phyloP scores from a whole-genome alignment of 2,113 vertebrate species.

The Ctenodactylus gundi region DNA sequence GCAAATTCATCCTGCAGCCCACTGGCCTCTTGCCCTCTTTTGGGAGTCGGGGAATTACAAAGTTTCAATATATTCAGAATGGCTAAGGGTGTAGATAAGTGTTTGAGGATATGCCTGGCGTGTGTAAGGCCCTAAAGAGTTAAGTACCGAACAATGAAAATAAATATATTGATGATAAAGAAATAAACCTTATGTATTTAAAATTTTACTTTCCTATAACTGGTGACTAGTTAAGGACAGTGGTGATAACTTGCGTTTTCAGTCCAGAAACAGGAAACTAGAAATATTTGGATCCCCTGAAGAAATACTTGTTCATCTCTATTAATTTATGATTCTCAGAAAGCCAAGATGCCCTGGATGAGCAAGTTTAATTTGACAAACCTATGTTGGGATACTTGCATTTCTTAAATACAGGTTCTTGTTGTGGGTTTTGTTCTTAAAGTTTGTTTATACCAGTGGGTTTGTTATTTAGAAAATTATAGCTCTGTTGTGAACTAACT shows the following conservation, averaged over 20 bases:
- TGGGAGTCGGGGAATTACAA: background rate
- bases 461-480: constrained; percentile 33
- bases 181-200: background rate
- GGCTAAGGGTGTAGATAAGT: background rate
- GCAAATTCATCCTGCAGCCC: background rate
- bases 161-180: background rate
- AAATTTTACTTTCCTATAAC: background rate
- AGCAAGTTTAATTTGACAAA: constrained; percentile 53
- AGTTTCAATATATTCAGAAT: background rate
- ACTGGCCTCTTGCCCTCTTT: background rate
- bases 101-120: background rate
- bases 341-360: background rate
- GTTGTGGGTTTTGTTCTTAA: background rate
- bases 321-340: background rate
- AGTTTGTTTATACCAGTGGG: background rate
- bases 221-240: background rate
- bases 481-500: background rate
- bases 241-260: constrained; percentile 13
- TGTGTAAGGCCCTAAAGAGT: background rate
- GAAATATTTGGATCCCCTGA: background rate
- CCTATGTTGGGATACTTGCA: background rate
- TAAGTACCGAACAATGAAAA: background rate
- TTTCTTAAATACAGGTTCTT: constrained; percentile 5
- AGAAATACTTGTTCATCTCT: background rate
- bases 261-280: background rate